Evolutionary conservation across 2,888 invertebrate genomes (phyloP).

Genomic region (Thalpophila matura): DNA sequence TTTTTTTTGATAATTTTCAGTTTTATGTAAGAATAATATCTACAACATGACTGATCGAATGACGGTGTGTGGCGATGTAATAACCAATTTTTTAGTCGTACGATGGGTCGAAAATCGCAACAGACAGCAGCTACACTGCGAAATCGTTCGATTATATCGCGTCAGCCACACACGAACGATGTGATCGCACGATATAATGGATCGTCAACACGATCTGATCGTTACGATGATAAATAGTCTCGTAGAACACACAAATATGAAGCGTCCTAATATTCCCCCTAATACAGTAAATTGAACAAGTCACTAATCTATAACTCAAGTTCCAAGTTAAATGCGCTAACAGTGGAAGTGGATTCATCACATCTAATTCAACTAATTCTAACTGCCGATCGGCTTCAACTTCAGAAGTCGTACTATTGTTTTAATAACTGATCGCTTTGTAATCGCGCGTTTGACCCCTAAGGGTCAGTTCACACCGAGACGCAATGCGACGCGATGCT

Average conservation of each 20-base stretch:
- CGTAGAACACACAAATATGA: not conserved
- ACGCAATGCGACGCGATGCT: too few relatives aligned
- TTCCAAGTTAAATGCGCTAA: conserved; percentile 50
- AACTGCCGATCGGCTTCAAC: conserved; percentile 42
- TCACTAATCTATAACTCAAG: conserved; percentile 35
- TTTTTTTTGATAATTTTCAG: not conserved
- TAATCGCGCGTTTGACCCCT: conserved; percentile 9
- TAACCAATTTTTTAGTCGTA: too few relatives aligned
- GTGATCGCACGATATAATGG: too few relatives aligned
- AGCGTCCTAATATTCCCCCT: conserved; percentile 18
- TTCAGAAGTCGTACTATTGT: conserved; percentile 47
- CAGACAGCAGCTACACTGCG: too few relatives aligned
- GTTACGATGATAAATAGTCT: too few relatives aligned
- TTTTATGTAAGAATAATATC: not conserved
- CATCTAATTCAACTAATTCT: conserved; percentile 59
- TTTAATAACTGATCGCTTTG: conserved; percentile 48
- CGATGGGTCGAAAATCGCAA: too few relatives aligned
- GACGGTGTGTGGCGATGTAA: too few relatives aligned
- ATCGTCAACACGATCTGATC: too few relatives aligned
- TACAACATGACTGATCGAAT: too few relatives aligned
- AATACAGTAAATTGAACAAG: conserved; percentile 37
- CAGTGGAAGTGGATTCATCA: conserved; percentile 45
- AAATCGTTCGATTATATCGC: too few relatives aligned
- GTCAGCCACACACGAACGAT: too few relatives aligned
- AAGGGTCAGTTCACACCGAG: too few relatives aligned